phyloP scores from a whole-genome alignment of 2,888 invertebrate genomes.

The Drosophila macrothrix region DNA sequence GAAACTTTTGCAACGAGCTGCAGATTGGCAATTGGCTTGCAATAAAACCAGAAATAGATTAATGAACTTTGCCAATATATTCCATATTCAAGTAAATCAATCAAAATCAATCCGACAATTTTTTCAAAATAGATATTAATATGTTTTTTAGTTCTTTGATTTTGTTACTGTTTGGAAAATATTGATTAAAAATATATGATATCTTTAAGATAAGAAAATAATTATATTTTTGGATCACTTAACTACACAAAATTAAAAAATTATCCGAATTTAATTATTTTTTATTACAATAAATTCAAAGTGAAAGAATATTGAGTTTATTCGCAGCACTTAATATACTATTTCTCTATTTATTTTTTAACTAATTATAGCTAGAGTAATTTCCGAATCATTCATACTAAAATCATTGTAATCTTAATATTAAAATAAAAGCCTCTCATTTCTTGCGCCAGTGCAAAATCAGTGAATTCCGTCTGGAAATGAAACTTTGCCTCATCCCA shows the following conservation, averaged over 20 bases:
- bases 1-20: slow-evolving; percentile 27
- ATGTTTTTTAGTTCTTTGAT: no score
- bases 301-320: neutral
- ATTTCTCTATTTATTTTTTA: neutral
- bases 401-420: neutral
- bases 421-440: neutral
- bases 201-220: neutral
- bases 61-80: neutral
- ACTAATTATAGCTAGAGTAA: neutral
- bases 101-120: neutral
- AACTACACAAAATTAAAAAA: neutral
- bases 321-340: neutral
- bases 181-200: no score
- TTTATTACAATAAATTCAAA: neutral
- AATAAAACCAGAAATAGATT: neutral
- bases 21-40: slow-evolving; percentile 5
- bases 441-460: neutral
- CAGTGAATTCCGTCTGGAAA: neutral
- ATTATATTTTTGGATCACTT: neutral
- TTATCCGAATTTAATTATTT: neutral
- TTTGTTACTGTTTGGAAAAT: no score
- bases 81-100: neutral
- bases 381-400: neutral
- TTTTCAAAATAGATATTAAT: neutral
- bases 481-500: slow-evolving; percentile 3